phyloP scores from a whole-genome alignment of 35 echinoderm and acorn worm genomes.

The Hemicentrotus pulcherrimus region DNA sequence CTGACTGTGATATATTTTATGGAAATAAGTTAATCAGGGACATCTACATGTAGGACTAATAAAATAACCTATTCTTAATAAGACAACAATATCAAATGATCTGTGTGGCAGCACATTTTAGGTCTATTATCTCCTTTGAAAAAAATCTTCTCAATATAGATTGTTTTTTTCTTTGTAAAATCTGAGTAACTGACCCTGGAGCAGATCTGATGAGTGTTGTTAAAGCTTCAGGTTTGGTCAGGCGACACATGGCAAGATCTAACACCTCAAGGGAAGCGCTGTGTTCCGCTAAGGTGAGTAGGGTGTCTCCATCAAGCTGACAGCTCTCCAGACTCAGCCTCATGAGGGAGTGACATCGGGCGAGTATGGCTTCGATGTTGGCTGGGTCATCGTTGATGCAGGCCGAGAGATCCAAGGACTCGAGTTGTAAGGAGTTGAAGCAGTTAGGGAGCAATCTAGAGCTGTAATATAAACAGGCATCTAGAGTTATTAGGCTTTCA shows the following conservation, averaged over 20 bases:
- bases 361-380: conserved; percentile 53
- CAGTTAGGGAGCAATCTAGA: not conserved
- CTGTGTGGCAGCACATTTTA: too few species aligned
- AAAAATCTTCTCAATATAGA: too few species aligned
- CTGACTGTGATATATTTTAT: too few species aligned
- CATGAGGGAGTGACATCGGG: conserved; percentile 46
- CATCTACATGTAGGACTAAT: too few species aligned
- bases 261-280: conserved; percentile 53
- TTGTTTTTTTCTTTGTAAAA: too few species aligned
- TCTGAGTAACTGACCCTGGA: not conserved
- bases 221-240: conserved; percentile 41
- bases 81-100: too few species aligned
- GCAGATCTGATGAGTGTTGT: not conserved
- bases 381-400: conserved; percentile 54
- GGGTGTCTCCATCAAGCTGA: conserved; percentile 25
- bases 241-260: conserved; percentile 67
- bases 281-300: conserved; percentile 36
- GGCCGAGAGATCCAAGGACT: conserved; percentile 71
- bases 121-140: too few species aligned
- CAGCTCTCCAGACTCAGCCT: conserved; percentile 87
- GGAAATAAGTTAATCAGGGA: too few species aligned
- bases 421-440: conserved; percentile 6
- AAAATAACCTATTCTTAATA: too few species aligned
- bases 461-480: not conserved
- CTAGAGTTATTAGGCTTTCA: too few species aligned